Evolutionary conservation across 1,140 invertebrate genomes (phyloP), one percentile per base, ranked within the genome.

Genomic region (Eupristina koningsbergeri): DNA sequence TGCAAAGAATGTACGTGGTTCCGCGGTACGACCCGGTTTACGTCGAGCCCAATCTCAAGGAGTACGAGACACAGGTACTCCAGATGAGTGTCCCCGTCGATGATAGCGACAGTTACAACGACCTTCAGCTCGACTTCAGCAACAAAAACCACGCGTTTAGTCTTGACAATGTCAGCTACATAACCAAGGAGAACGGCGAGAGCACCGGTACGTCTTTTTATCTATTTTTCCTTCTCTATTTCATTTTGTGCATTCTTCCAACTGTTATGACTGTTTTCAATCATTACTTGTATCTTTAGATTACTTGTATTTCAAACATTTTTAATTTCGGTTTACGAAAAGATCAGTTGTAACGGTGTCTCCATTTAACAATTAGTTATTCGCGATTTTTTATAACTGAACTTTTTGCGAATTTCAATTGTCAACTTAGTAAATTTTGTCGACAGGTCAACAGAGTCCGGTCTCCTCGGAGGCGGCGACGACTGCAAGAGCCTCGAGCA

Each of bases 1-100:
- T 96, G 93, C 94, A 95, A 86, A 92, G 95, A 5, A 94, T 96
- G 90, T 96, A 96, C 86, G 94, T 96, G 8, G 94, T 95, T 26
- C 94, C 96, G 11, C 92, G 95, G n/a, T 97, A 97, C 87, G 96
- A 97, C 90, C 95, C 96, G 0, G 95, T 96, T 1, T 96, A 96
- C 86, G 95, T 96, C 0, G 96, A 96, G 86, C 94, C 95, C 0
- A 95, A 95, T 90, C 90, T 96, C 63, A 97, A 97, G 89, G 96
- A 97, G 89, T 97, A 97, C 89, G 96, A 97, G 91, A 97, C 96
- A 5, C 96, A 98, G 94, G 96, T 98, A 47, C 92, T 98, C 3
- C 96, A 97, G 85, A 97, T 98, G 97, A 96, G 96, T 82, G 96
- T 98, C 2, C 95, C 95, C 0, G 93, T 95, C 0, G 96, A 97